These are phyloP conservation scores for Uromys caudimaculatus DNA, from an alignment of 2,797 vertebrate species.

Conservation along the genomic window DNA sequence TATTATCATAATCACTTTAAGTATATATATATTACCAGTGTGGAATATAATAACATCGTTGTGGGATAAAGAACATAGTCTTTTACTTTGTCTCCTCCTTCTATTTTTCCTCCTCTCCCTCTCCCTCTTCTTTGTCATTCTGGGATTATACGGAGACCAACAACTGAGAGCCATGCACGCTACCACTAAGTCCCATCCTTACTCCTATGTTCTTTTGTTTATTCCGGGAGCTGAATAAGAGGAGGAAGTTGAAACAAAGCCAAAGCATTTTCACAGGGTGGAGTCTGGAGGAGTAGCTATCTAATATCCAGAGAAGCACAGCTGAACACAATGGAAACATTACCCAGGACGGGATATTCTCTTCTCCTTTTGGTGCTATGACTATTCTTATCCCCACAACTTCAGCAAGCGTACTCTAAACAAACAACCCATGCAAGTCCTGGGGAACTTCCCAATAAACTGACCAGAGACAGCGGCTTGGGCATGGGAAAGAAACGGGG, in stretches of 20 bases:
- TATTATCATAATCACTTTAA: not conserved
- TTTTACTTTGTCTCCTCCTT: too few species aligned
- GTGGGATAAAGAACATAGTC: not conserved
- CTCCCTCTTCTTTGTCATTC: not conserved
- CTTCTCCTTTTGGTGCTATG: not conserved
- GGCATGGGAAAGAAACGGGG: not conserved
- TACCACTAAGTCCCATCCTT: not conserved
- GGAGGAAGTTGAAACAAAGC: not conserved
- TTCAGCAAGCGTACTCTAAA: not conserved
- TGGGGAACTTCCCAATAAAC: fast-evolving
- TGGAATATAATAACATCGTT: not conserved
- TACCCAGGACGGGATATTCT: too few species aligned
- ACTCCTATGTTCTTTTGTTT: not conserved
- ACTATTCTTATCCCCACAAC: not conserved
- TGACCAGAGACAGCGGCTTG: too few species aligned
- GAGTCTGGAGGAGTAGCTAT: not conserved
- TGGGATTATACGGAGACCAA: not conserved
- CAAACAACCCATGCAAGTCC: not conserved
- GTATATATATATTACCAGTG: not conserved
- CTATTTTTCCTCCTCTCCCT: too few species aligned
- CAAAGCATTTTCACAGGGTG: not conserved
- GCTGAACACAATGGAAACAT: fast-evolving
- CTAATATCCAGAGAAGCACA: not conserved
- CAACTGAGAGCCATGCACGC: not conserved
- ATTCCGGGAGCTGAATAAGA: not conserved